A percentile compares a stretch with the other conserved stretches of the same genome.
These are phyloP conservation scores for Forbesichthys papilliferus DNA, from an alignment of 2,113 vertebrate species.

Conservation along the genomic window DNA sequence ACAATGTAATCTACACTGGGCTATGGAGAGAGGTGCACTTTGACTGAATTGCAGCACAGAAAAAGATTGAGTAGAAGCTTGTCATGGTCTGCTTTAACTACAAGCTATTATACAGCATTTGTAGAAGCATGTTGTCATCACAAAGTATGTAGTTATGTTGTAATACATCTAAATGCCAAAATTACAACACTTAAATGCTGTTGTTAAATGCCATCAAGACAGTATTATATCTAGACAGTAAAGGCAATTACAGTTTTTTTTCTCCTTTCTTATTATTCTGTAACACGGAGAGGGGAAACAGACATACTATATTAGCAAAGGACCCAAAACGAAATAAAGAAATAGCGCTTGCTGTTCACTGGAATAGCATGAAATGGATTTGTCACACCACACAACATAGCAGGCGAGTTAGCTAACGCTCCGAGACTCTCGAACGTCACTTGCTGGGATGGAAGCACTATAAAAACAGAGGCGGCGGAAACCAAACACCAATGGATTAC, in stretches of 20 bases:
- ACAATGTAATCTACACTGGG: no score
- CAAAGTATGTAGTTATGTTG: conserved; percentile 17
- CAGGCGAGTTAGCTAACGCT: conserved; percentile 55
- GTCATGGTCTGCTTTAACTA: background rate
- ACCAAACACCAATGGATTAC: conserved; percentile 70
- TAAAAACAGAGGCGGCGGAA: conserved; percentile 62
- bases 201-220: no score
- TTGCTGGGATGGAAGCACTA: conserved; percentile 40
- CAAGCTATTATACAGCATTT: background rate
- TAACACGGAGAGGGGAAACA: conserved; percentile 16
- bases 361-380: conserved; percentile 53
- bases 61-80: no score
- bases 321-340: conserved; percentile 37
- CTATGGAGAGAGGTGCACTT: no score
- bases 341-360: conserved; percentile 41
- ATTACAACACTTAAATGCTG: conserved; percentile 4
- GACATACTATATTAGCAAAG: conserved; percentile 1
- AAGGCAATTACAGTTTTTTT: no score
- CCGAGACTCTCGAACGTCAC: conserved; percentile 40
- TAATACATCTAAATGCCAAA: conserved; percentile 36
- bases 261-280: no score
- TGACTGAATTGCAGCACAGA: no score
- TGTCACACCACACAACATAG: conserved; percentile 60
- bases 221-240: no score
- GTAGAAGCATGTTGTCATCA: background rate